Conservation (phyloP, 2,113 vertebrate genomes). For the Tenrec ecaudatus region DNA sequence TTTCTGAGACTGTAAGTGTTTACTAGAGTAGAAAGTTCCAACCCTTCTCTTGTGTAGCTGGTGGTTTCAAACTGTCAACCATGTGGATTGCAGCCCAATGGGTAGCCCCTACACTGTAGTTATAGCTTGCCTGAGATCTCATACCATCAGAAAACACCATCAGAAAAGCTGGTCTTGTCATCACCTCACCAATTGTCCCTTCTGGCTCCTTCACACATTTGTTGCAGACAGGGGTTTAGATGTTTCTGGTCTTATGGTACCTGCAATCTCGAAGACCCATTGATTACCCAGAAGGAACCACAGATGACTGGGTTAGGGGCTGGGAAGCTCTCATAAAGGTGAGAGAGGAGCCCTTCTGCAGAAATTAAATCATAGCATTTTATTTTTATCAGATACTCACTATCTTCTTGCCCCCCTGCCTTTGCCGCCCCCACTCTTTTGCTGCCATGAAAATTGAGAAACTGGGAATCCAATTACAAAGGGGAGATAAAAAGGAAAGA, state of each 20-base stretch:
- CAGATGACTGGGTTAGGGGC: conserved; percentile 30
- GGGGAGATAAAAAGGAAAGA: conserved; percentile 84
- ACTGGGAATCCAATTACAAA: conserved; percentile 88
- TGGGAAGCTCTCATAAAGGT: conserved; percentile 42
- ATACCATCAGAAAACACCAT: conserved; percentile 44
- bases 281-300: conserved; percentile 69
- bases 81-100: too few relatives aligned
- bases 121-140: conserved; percentile 17
- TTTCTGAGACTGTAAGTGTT: too few relatives aligned
- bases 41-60: too few relatives aligned
- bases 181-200: conserved; percentile 44
- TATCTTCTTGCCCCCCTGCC: conserved; percentile 70
- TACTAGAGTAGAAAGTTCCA: too few relatives aligned
- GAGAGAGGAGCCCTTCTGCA: conserved; percentile 70
- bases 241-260: conserved; percentile 66
- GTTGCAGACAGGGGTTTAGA: conserved; percentile 43
- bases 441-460: conserved; percentile 86
- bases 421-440: too few relatives aligned
- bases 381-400: conserved; percentile 77
- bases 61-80: too few relatives aligned
- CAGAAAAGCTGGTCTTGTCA: conserved; percentile 61
- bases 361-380: conserved; percentile 84
- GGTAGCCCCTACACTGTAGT: too few relatives aligned
- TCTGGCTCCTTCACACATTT: conserved; percentile 37
- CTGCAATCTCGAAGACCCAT: conserved; percentile 55